Evolutionary conservation across 2,888 invertebrate species (phyloP).

Genomic region (Pterostichus niger): DNA sequence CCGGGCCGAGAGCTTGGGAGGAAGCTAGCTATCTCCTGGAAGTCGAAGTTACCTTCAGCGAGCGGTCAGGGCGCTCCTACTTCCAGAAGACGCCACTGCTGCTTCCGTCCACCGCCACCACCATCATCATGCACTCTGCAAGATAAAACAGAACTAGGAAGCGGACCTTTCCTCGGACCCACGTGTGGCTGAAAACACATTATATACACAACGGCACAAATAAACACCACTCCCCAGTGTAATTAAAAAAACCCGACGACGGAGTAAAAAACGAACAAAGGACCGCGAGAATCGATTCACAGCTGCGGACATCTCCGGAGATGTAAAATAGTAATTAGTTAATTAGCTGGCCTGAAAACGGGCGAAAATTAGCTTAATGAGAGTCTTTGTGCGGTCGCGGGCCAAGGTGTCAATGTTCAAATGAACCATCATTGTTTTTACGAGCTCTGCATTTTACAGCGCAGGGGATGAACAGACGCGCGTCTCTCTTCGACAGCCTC

Average conservation of each 20-base stretch:
- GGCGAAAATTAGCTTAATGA: constrained; percentile 74
- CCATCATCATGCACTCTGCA: constrained; percentile 78
- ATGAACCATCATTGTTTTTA: constrained; percentile 65
- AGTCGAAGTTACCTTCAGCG: constrained; percentile 79
- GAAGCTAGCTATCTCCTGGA: constrained; percentile 82
- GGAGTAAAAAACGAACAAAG: neutral
- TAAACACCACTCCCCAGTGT: constrained; percentile 19
- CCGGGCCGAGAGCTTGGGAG: constrained; percentile 73
- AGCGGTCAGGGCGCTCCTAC: constrained; percentile 78
- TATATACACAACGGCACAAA: neutral
- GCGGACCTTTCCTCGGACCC: constrained; percentile 75
- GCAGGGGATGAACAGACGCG: neutral
- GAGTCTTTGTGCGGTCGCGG: constrained; percentile 70
- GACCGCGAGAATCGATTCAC: too few species aligned
- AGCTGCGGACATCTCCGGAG: constrained; percentile 69
- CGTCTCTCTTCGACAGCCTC: constrained; percentile 68
- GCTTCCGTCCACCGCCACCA: constrained; percentile 74
- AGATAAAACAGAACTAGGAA: constrained; percentile 81
- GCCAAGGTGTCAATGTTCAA: constrained; percentile 65
- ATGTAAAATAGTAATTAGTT: constrained; percentile 75
- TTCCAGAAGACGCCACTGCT: constrained; percentile 81
- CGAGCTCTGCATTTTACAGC: constrained; percentile 17
- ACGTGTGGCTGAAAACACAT: constrained; percentile 31
- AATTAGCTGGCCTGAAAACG: constrained; percentile 73
- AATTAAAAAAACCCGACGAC: constrained; percentile 35